These are phyloP conservation scores for Oreochromis aureus DNA, from an alignment of 2,113 vertebrate genomes.

Conservation along the genomic window DNA sequence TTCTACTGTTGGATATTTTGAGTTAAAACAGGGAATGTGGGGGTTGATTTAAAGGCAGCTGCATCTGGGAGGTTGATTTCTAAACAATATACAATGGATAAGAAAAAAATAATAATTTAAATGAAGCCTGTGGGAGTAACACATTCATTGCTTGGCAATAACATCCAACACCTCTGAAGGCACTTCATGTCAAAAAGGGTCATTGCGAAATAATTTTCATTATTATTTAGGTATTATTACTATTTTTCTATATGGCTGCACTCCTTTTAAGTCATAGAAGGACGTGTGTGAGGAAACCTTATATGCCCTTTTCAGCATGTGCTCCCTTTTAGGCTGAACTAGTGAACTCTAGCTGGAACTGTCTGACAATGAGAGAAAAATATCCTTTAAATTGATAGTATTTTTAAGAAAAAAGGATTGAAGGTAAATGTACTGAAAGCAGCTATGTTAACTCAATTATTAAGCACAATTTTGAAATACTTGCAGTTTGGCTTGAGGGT, in stretches of 20 bases:
- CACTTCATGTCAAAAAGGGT: not conserved
- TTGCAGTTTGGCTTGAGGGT: not conserved
- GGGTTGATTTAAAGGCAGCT: not conserved
- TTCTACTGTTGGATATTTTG: not conserved
- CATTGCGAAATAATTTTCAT: not conserved
- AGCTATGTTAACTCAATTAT: not conserved
- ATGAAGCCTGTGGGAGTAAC: not conserved
- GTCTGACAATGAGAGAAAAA: not conserved
- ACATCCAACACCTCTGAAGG: not conserved
- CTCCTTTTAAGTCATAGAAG: not conserved
- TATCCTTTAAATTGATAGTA: not conserved
- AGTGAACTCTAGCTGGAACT: not conserved
- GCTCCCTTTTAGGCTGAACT: not conserved
- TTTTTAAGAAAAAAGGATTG: not conserved
- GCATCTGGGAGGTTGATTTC: not conserved
- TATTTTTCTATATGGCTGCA: not conserved
- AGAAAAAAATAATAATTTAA: rapidly evolving
- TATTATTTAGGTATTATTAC: not conserved
- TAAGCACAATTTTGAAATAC: not conserved
- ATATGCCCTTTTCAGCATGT: not conserved
- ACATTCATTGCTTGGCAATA: not conserved
- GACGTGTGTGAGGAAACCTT: not conserved
- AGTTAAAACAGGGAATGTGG: not conserved
- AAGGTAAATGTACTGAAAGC: not conserved
- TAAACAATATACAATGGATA: not conserved